These are phyloP conservation scores for Threskiornis aethiopicus DNA, from an alignment of 2,797 vertebrate species.

Conservation along the genomic window DNA sequence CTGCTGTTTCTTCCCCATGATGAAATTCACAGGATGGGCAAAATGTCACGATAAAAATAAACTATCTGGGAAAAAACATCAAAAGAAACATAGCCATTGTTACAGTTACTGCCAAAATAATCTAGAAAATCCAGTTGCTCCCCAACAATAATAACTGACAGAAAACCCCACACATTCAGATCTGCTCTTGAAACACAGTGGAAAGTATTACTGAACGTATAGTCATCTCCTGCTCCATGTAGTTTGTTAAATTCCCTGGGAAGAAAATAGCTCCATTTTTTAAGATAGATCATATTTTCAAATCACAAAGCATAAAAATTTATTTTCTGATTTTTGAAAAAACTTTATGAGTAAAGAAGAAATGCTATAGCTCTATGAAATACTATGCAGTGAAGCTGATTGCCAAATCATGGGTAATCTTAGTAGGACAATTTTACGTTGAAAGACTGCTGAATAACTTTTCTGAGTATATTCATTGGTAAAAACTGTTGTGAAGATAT, in stretches of 20 bases:
- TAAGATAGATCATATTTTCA: constrained; percentile 25
- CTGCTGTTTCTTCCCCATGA: constrained; percentile 75
- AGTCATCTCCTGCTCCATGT: background rate
- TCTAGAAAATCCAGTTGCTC: constrained; percentile 62
- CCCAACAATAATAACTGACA: constrained; percentile 28
- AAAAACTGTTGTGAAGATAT: background rate
- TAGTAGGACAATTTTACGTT: background rate
- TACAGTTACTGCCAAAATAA: constrained; percentile 67
- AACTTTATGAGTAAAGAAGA: background rate
- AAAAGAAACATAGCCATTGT: constrained; percentile 62
- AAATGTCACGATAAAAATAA: constrained; percentile 82
- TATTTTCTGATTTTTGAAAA: constrained; percentile 30
- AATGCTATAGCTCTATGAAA: background rate
- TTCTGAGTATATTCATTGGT: background rate
- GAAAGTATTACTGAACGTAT: background rate
- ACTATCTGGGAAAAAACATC: constrained; percentile 45
- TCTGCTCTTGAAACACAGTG: constrained; percentile 39
- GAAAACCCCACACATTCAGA: constrained; percentile 24
- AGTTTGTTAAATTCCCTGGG: constrained; percentile 28
- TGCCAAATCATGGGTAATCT: background rate
- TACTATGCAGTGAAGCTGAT: background rate
- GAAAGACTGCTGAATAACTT: background rate
- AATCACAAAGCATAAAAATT: constrained; percentile 26
- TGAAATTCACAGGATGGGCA: constrained; percentile 76
- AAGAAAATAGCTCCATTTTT: constrained; percentile 30